Conservation (phyloP, 1,140 invertebrate species). For the Eumaeus atala region DNA sequence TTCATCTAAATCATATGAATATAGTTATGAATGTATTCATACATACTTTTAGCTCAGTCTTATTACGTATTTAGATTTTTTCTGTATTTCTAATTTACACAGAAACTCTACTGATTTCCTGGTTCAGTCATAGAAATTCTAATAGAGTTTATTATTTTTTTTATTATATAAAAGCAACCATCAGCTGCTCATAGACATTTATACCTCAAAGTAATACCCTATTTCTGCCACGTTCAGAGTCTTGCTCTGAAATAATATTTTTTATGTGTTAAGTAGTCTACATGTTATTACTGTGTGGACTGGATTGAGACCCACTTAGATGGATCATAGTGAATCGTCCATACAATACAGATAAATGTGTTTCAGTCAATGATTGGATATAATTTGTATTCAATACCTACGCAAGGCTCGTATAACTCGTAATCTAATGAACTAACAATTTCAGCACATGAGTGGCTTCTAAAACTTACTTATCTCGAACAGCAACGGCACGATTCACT, state of each 20-base stretch:
- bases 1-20: no score
- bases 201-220: no score
- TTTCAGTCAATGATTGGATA: background rate
- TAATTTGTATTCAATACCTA: background rate
- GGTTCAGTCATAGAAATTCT: no score
- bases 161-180: no score
- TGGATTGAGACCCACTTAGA: background rate
- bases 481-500: background rate
- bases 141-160: no score
- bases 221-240: background rate
- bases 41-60: no score
- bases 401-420: background rate
- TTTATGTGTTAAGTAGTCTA: background rate
- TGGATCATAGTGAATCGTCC: background rate
- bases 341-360: background rate
- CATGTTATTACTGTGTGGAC: background rate
- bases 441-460: background rate
- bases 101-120: no score
- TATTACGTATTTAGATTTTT: no score
- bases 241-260: background rate
- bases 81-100: no score
- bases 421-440: slow-evolving; percentile 2
- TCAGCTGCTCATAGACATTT: no score
- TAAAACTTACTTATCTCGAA: background rate
- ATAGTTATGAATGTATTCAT: no score